Evolutionary conservation across 2,797 vertebrate species (phyloP), one percentile per base, ranked within the genome.

Genomic region (Scarus forsteni): DNA sequence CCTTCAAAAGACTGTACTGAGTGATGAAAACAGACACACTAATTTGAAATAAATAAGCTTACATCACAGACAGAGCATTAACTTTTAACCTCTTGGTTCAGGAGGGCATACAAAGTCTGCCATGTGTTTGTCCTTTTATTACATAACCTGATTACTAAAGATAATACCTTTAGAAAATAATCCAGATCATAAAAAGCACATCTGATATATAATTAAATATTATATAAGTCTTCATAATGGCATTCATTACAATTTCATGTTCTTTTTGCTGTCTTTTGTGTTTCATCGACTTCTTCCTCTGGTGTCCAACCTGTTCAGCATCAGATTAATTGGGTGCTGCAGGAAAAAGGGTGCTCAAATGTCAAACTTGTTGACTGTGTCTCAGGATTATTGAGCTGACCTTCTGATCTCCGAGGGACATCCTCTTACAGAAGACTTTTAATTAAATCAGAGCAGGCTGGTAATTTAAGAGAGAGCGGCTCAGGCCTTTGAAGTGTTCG

Each of bases 311-410:
- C 75, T 88, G 80, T 85, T 75, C 49, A 68, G 77, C 55, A 79
- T 75, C 5, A 53, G 18, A 48, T 71, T 13, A 86, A 81, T 79
- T 83, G 16, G 63, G 64, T 42, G 19, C 36, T 38, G n/a, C 13
- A 1, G 46, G 3, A 34, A 14, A 77, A 40, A 12, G 66, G 19
- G 11, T 39, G 3, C 48, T 64, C 6, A 14, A 83, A 73, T 64
- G 80, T 89, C 60, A 68, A 77, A 84, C 84, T 64, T 88, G 91
- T 87, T 91, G 87, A 82, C 60, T 58, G 75, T 40, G 77, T 81
- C 79, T 66, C 74, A 64, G 87, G 85, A 89, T 87, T 89, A 85
- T 63, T 67, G 72, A 75, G 63, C 42, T 89, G 87, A 89, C 87
- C 88, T 86, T 66, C 12, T 15, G 81, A 80, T 84, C 82, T 87